Evolutionary conservation across 2,113 vertebrate genomes (phyloP).

Genomic region (Sceloporus tristichus): DNA sequence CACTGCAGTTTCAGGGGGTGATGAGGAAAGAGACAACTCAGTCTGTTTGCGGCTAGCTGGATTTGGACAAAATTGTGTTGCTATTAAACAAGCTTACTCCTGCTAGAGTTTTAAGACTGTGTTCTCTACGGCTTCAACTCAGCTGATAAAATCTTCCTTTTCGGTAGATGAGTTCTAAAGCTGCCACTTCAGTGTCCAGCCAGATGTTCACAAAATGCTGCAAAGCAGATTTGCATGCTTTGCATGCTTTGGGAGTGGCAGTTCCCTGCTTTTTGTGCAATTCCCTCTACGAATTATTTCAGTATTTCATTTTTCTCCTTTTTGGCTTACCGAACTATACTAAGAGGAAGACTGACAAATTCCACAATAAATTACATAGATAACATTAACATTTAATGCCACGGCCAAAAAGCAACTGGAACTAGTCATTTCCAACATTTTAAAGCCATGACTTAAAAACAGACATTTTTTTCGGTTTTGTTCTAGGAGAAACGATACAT

Average conservation of each 20-base stretch:
- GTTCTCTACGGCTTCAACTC: constrained; percentile 55
- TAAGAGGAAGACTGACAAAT: no score
- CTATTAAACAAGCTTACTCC: background rate
- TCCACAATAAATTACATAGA: no score
- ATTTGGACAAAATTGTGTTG: constrained; percentile 24
- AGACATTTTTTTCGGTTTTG: no score
- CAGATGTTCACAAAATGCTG: constrained; percentile 56
- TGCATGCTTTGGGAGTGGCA: constrained; percentile 40
- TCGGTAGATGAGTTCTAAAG: constrained; percentile 65
- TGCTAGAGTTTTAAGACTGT: constrained; percentile 60
- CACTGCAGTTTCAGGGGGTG: background rate
- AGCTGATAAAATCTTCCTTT: constrained; percentile 59
- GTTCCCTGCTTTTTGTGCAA: background rate
- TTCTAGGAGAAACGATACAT: no score
- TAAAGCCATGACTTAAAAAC: no score
- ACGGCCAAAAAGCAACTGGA: no score
- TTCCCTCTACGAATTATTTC: background rate
- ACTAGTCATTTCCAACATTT: no score
- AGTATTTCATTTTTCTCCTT: background rate
- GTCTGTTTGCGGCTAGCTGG: constrained; percentile 2
- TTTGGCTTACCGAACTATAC: background rate
- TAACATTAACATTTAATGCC: no score
- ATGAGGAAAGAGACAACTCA: background rate
- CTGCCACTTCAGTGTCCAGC: constrained; percentile 32
- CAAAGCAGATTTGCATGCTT: constrained; percentile 43